Percentiles rank a stretch among this genome's conserved stretches.
Evolutionary conservation across 2,113 vertebrate species (phyloP).

Genomic region (Phaethornis superciliosus): DNA sequence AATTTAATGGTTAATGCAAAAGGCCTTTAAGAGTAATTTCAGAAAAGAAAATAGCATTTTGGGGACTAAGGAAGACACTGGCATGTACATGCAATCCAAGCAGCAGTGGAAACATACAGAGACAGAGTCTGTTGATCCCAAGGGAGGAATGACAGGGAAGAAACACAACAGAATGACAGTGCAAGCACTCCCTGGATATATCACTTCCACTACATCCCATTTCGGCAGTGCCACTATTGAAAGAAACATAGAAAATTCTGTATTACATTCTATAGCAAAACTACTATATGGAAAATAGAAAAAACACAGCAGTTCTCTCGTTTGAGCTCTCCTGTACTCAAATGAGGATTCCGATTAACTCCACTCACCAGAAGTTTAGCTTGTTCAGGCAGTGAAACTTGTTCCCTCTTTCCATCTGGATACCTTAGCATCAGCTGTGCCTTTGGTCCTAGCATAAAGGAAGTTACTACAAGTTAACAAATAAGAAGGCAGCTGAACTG

Average conservation of each 20-base stretch:
- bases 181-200: neutral
- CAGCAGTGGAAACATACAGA: neutral
- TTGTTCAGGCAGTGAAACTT: slow-evolving; percentile 94
- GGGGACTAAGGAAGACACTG: neutral
- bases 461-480: slow-evolving; percentile 33
- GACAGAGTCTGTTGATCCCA: neutral
- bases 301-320: neutral
- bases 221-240: neutral
- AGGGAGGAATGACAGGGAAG: neutral
- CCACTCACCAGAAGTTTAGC: slow-evolving; percentile 92
- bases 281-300: no score
- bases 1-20: neutral
- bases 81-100: neutral
- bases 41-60: neutral
- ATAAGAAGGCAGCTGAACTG: neutral
- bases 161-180: neutral
- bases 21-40: neutral
- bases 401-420: slow-evolving; percentile 97
- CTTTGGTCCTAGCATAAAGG: slow-evolving; percentile 89
- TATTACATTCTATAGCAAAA: no score
- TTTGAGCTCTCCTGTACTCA: neutral
- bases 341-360: neutral
- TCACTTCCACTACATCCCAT: rapidly evolving
- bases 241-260: no score
- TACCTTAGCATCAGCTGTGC: slow-evolving; percentile 97